Conservation (phyloP, 2,113 vertebrate species). For the Amazona guildingii region DNA sequence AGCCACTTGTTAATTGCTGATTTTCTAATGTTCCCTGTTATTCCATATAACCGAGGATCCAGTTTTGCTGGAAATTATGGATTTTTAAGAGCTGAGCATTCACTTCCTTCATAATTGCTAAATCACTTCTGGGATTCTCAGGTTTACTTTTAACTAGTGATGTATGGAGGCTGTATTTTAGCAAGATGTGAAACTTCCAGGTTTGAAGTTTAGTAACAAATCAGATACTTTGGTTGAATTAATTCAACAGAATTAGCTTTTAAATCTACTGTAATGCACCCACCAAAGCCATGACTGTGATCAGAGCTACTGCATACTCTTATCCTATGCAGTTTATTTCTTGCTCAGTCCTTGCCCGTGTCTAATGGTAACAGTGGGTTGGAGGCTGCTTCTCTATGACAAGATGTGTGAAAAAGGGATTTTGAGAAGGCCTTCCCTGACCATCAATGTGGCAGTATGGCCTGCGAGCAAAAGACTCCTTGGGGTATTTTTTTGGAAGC, state of each 20-base stretch:
- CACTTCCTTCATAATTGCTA: not conserved
- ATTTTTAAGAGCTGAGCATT: not conserved
- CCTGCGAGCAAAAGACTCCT: not conserved
- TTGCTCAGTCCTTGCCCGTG: not conserved
- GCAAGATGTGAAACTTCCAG: not conserved
- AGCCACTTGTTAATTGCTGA: not conserved
- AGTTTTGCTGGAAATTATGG: not conserved
- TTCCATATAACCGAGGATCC: not conserved
- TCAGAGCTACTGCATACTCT: not conserved
- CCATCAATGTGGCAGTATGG: not conserved
- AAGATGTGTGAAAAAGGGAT: not conserved
- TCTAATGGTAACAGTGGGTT: not conserved
- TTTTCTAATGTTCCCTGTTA: not conserved
- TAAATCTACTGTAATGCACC: not conserved
- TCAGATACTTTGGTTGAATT: not conserved
- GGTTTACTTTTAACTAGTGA: not conserved
- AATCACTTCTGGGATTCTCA: not conserved
- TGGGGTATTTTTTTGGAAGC: not conserved
- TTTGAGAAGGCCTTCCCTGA: not conserved
- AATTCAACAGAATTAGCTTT: not conserved
- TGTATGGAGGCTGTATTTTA: not conserved
- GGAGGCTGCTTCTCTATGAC: not conserved
- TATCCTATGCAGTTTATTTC: not conserved
- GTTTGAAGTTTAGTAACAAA: not conserved
- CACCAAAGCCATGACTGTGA: not conserved